Percentiles rank a stretch among this genome's conserved stretches.
These are phyloP conservation scores for Meriones psammophilus DNA, from an alignment of 2,797 vertebrate species.

Conservation along the genomic window DNA sequence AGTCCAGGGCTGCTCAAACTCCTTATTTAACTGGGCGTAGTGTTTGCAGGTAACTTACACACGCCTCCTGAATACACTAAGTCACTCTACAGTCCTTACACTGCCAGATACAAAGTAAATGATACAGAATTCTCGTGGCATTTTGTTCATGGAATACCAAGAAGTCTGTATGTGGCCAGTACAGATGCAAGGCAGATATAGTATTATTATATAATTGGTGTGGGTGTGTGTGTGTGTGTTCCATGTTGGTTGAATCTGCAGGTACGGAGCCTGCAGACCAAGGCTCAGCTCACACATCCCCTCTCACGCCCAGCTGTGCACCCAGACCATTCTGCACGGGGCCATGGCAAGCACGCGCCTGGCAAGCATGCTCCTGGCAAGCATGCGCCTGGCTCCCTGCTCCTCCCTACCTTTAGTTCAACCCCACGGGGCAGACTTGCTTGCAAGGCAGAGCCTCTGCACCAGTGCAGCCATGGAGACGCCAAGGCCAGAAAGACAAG, in stretches of 20 bases:
- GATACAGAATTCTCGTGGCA: not conserved
- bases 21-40: not conserved
- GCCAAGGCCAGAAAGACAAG: not conserved
- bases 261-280: not conserved
- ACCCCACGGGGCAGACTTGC: not conserved
- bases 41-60: not conserved
- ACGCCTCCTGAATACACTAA: not conserved
- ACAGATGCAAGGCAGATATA: not conserved
- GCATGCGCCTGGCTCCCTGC: not conserved
- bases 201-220: not conserved
- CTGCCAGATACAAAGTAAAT: not conserved
- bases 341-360: accelerated
- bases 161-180: not conserved
- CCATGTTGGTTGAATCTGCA: not conserved
- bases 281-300: not conserved
- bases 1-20: not conserved
- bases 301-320: not conserved
- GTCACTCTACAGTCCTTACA: not conserved
- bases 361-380: accelerated
- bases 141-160: not conserved
- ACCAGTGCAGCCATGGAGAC: not conserved
- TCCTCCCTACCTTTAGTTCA: not conserved
- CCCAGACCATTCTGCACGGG: not conserved
- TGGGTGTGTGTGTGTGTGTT: no score
- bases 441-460: not conserved